phyloP scores from a whole-genome alignment of 1,140 invertebrate species.

The Caligus rogercresseyi region DNA sequence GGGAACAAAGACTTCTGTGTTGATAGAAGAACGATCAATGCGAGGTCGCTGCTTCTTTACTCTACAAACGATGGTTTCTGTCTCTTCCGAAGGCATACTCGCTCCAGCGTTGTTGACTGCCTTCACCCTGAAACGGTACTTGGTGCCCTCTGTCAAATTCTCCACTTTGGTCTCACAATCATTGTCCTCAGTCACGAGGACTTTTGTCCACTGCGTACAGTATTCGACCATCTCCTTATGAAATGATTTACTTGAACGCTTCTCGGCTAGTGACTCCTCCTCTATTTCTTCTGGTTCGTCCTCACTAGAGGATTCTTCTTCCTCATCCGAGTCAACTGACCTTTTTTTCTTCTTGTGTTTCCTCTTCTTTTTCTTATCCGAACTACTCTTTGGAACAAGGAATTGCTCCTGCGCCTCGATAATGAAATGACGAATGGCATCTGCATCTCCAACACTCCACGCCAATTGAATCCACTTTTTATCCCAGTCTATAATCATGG shows the following conservation, averaged over 20 bases:
- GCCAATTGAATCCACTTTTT: conserved; percentile 72
- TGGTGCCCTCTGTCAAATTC: conserved; percentile 77
- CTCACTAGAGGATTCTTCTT: background rate
- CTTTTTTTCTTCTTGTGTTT: conserved; percentile 7
- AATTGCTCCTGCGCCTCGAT: conserved; percentile 87
- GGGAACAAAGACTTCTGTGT: conserved; percentile 51
- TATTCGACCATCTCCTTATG: conserved; percentile 30
- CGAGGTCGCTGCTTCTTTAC: conserved; percentile 58
- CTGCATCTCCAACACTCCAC: conserved; percentile 58
- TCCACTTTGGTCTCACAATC: conserved; percentile 67
- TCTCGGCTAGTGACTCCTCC: background rate
- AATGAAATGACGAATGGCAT: conserved; percentile 81
- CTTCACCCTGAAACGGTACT: conserved; percentile 81
- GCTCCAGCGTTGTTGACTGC: conserved; percentile 90
- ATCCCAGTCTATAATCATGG: conserved; percentile 71
- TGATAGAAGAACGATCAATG: conserved; percentile 64
- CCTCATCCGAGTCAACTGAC: background rate
- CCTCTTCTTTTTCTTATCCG: background rate
- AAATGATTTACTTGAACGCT: background rate
- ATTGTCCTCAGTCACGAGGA: conserved; percentile 52
- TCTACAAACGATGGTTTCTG: conserved; percentile 72
- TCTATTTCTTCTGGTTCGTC: background rate
- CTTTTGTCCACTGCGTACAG: conserved; percentile 37
- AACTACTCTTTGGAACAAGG: conserved; percentile 10
- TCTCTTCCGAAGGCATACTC: conserved; percentile 83